These are phyloP conservation scores for Australoheros facetus DNA, from an alignment of 2,797 vertebrate genomes.

Conservation along the genomic window DNA sequence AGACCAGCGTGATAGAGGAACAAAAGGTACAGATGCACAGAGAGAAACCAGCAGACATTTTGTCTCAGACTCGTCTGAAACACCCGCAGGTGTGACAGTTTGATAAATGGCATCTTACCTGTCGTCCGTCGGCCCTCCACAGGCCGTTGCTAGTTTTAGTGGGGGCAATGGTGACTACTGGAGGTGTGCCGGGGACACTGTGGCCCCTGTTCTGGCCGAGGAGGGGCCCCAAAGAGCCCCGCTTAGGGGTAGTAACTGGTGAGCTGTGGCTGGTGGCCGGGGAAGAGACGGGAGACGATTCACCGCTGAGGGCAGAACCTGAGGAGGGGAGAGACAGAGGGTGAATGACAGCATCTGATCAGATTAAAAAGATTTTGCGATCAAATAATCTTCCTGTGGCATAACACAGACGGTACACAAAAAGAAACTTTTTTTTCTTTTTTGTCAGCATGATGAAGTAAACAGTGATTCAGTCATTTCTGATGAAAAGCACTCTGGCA, in stretches of 20 bases:
- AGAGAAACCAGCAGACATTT: constrained; percentile 30
- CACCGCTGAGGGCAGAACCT: constrained; percentile 93
- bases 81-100: neutral
- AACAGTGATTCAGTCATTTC: constrained; percentile 38
- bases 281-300: constrained; percentile 94
- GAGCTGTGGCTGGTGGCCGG: constrained; percentile 96
- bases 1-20: constrained; percentile 7
- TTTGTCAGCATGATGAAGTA: constrained; percentile 23
- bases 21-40: constrained; percentile 7
- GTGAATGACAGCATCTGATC: constrained; percentile 19
- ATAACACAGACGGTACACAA: constrained; percentile 9
- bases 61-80: constrained; percentile 9
- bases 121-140: constrained; percentile 77
- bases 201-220: constrained; percentile 89
- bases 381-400: constrained; percentile 30
- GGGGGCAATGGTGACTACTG: constrained; percentile 95
- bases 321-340: constrained; percentile 15
- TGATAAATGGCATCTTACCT: constrained; percentile 56
- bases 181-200: constrained; percentile 89
- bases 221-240: constrained; percentile 90
- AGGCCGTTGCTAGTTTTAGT: constrained; percentile 82
- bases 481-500: constrained; percentile 28
- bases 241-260: constrained; percentile 91
- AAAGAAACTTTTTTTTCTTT: constrained; percentile 14
- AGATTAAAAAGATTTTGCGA: constrained; percentile 34